Percentiles rank a stretch among this genome's conserved stretches.
Conservation (phyloP, 1,140 invertebrate species). For the Aphis gossypii region DNA sequence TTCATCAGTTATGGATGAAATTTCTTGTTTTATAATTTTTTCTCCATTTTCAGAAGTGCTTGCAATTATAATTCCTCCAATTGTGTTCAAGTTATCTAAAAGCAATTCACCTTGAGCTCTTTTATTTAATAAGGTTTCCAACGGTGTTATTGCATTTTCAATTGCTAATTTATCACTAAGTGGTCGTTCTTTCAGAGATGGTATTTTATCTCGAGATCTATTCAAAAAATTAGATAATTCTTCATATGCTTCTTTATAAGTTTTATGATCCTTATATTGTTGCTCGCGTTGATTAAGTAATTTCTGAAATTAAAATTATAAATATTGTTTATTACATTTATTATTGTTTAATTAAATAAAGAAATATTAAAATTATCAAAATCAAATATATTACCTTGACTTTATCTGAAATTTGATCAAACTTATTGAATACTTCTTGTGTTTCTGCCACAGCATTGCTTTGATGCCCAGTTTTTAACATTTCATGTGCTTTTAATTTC, state of each 20-base stretch:
- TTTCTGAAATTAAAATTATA: conserved; percentile 67
- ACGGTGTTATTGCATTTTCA: conserved; percentile 84
- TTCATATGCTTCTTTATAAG: conserved; percentile 89
- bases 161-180: conserved; percentile 86
- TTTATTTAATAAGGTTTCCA: conserved; percentile 86
- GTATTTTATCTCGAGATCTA: conserved; percentile 86
- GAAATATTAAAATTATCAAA: neutral
- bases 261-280: conserved; percentile 85
- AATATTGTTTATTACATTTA: neutral
- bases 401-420: conserved; percentile 76
- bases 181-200: conserved; percentile 82
- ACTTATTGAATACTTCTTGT: conserved; percentile 82
- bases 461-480: conserved; percentile 84
- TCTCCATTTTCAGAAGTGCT: conserved; percentile 82
- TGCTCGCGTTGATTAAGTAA: conserved; percentile 80
- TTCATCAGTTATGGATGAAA: conserved; percentile 80
- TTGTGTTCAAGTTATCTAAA: conserved; percentile 84
- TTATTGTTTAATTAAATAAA: no score
- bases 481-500: conserved; percentile 85
- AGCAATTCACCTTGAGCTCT: conserved; percentile 88
- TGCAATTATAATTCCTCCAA: conserved; percentile 83
- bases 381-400: conserved; percentile 67
- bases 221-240: conserved; percentile 85
- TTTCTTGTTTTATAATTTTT: conserved; percentile 82
- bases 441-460: conserved; percentile 83